Conservation (phyloP, 1,140 invertebrate genomes). For the Ephestia elutella region DNA sequence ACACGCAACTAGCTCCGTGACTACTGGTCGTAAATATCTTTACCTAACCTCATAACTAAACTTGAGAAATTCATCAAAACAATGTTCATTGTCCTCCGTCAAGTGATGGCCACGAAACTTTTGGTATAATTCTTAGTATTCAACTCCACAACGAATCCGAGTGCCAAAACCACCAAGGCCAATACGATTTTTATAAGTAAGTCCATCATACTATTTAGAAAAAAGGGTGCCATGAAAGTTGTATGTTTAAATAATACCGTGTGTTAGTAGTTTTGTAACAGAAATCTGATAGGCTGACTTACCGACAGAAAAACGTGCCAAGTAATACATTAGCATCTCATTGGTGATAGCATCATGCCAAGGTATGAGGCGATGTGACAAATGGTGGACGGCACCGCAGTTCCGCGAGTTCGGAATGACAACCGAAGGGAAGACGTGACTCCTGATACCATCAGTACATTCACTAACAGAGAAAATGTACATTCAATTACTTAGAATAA, state of each 20-base stretch:
- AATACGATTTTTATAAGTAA: slow-evolving; percentile 27
- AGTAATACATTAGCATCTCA: slow-evolving; percentile 55
- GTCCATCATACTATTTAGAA: slow-evolving; percentile 18
- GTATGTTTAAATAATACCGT: slow-evolving; percentile 18
- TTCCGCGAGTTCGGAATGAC: slow-evolving; percentile 26
- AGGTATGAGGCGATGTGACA: slow-evolving; percentile 28
- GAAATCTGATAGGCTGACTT: slow-evolving; percentile 45
- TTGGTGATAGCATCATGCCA: slow-evolving; percentile 46
- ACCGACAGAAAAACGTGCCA: slow-evolving; percentile 33
- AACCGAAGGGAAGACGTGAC: slow-evolving; percentile 17
- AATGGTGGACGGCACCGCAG: slow-evolving; percentile 23
- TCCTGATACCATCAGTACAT: slow-evolving; percentile 7
- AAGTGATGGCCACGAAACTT: neutral
- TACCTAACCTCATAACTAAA: no score
- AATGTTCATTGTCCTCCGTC: neutral
- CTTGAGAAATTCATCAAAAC: neutral
- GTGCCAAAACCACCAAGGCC: slow-evolving; percentile 27
- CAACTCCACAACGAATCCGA: slow-evolving; percentile 12
- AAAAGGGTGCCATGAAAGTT: slow-evolving; percentile 24
- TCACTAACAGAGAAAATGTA: slow-evolving; percentile 1
- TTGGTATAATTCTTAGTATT: neutral
- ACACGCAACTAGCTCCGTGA: slow-evolving; percentile 5
- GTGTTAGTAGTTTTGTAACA: slow-evolving; percentile 13
- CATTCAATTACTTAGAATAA: slow-evolving; percentile 7
- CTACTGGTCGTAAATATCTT: neutral